Evolutionary conservation across 2,888 invertebrate genomes (phyloP).

Genomic region (Callosobruchus maculatus): DNA sequence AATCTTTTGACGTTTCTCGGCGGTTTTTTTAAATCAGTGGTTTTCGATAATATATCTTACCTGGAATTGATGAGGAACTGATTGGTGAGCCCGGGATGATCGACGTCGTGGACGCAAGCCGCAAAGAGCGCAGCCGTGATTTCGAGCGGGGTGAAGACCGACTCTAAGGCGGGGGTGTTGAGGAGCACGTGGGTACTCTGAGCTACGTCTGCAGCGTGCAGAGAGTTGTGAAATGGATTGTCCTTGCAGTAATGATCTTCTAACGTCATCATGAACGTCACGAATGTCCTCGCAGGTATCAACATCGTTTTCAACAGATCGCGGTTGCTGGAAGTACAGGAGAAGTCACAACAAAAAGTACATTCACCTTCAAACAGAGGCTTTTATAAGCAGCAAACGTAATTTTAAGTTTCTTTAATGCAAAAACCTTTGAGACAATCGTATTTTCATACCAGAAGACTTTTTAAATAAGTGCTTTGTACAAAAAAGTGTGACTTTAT

Average conservation of each 20-base stretch:
- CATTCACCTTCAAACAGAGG: too few relatives aligned
- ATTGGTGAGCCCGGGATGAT: constrained; percentile 99
- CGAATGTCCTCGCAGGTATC: constrained; percentile 90
- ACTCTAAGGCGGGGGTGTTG: constrained; percentile 94
- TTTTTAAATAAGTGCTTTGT: too few relatives aligned
- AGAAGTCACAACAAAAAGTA: too few relatives aligned
- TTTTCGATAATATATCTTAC: too few relatives aligned
- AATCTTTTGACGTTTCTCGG: too few relatives aligned
- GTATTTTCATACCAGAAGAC: too few relatives aligned
- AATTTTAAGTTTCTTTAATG: too few relatives aligned
- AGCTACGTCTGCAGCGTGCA: constrained; percentile 97
- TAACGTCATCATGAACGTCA: constrained; percentile 94
- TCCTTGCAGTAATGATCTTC: constrained; percentile 98
- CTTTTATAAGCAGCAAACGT: too few relatives aligned
- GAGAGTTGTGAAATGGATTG: constrained; percentile 98
- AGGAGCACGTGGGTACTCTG: constrained; percentile 96
- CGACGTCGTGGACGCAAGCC: constrained; percentile 98
- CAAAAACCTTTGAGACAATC: too few relatives aligned
- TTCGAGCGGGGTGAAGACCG: constrained; percentile 96
- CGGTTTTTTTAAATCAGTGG: too few relatives aligned
- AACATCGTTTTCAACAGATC: constrained; percentile 88
- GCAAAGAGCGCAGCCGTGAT: constrained; percentile 95
- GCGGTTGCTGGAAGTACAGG: constrained; percentile 59
- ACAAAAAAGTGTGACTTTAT: too few relatives aligned
- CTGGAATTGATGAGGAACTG: constrained; percentile 97